Base-by-base conservation (phyloP, 2,113 vertebrate genomes). In the Cepphus grylle region DNA sequence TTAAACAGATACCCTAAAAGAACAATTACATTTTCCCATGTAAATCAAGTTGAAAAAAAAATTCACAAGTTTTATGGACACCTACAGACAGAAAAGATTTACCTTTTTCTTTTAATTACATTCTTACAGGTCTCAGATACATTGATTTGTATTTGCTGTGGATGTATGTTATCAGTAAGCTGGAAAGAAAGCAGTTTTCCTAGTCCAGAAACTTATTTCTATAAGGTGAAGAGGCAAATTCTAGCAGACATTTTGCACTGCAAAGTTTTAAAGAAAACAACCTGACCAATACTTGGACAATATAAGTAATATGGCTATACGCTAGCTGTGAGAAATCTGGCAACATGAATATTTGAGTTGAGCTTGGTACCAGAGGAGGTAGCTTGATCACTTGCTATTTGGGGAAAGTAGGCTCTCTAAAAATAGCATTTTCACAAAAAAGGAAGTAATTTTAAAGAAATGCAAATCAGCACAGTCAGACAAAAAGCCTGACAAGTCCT, bases 221-320 rank as follows among this genome's bases (percentile, higher is more conserved):
- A 0, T 2, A 38, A 65, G 34, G 40, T 52, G n/a, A 92, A 53
- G 59, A 86, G n/a, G 42, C 8, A 91, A 91, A 94, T 71, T 78
- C 26, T 38, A 78, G 18, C 23, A 29, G 25, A 63, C 5, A 7
- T 2, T 78, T 63, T 16, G 42, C 45, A 66, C 47, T 16, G 40
- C 36, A 19, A 69, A 50, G 29, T 59, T 59, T 56, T 77, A 49
- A 61, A 78, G n/a, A 55, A 70, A 89, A n/a, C 22, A 25, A 63
- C 20, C 40, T 45, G 45, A 30, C 30, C 42, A 66, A 58, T 19
- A 36, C 25, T 61, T 34, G 50, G 63, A 16, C 83, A 78, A 5
- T 6, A 2, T 11, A 52, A 69, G 40, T 21, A 63, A 81, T 12
- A 16, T 0, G 1, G 45, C 49, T 32, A 6, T 1, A 15, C 0